Percentiles rank a stretch among this genome's conserved stretches.
Evolutionary conservation across 2,888 invertebrate species (phyloP).

Genomic region (Ochropacha duplaris): DNA sequence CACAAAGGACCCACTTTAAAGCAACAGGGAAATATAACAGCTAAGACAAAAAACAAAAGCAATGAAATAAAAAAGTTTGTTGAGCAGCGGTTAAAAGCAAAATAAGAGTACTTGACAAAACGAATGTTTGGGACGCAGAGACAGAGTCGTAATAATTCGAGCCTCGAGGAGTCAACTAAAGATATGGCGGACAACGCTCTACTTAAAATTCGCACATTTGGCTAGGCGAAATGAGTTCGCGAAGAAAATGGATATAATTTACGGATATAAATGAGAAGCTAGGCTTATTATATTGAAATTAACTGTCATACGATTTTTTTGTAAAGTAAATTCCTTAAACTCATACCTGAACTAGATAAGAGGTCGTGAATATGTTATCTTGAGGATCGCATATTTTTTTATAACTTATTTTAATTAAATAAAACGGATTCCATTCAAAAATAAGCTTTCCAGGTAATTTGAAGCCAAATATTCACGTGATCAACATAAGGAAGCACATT

Average conservation of each 20-base stretch:
- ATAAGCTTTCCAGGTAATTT: too few species aligned
- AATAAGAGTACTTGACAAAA: conserved; percentile 46
- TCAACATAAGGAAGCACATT: too few species aligned
- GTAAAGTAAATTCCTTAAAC: not conserved
- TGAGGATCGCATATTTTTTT: too few species aligned
- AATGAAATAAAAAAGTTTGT: conserved; percentile 44
- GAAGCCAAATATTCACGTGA: too few species aligned
- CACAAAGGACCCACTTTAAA: conserved; percentile 1
- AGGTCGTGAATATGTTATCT: too few species aligned
- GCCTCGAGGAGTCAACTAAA: conserved; percentile 28
- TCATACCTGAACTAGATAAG: too few species aligned
- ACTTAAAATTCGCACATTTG: conserved; percentile 63
- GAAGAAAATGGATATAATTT: conserved; percentile 2
- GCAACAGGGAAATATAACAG: conserved; percentile 7
- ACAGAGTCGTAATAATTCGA: conserved; percentile 1
- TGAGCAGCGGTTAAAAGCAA: conserved; percentile 42
- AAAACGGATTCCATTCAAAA: too few species aligned
- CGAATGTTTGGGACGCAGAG: conserved; percentile 28
- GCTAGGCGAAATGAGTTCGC: conserved; percentile 53
- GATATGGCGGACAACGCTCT: conserved; percentile 50
- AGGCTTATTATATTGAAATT: not conserved
- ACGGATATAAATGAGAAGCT: not conserved
- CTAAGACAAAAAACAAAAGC: conserved; percentile 35
- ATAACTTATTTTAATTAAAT: too few species aligned
- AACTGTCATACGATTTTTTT: not conserved